phyloP scores from a whole-genome alignment of 1,140 invertebrate species.

The Trichogramma pretiosum region DNA sequence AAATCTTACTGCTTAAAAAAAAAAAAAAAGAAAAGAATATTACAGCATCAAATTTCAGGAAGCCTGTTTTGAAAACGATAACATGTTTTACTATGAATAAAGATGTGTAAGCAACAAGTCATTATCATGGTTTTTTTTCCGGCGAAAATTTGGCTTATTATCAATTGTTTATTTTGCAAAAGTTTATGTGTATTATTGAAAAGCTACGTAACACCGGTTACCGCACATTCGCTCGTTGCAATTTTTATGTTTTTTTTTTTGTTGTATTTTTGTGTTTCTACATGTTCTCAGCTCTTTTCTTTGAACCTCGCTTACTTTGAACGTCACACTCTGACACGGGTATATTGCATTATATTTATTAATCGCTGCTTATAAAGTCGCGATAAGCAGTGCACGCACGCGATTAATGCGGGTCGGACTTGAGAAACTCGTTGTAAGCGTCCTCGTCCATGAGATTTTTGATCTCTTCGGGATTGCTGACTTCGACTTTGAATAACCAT shows the following conservation, averaged over 20 bases:
- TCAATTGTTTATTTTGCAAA: conserved; percentile 13
- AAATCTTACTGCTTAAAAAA: too few relatives aligned
- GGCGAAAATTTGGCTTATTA: conserved; percentile 9
- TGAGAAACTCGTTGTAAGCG: conserved; percentile 75
- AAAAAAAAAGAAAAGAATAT: not conserved
- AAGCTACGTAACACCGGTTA: too few relatives aligned
- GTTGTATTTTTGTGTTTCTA: conserved; percentile 11
- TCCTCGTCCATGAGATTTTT: conserved; percentile 78
- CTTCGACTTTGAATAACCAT: conserved; percentile 88
- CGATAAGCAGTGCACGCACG: too few relatives aligned
- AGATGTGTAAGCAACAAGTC: not conserved
- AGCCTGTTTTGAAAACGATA: conserved; percentile 13
- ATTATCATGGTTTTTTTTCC: conserved; percentile 1
- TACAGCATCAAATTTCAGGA: conserved; percentile 3
- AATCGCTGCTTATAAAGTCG: not conserved
- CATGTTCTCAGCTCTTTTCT: conserved; percentile 13
- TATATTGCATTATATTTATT: not conserved
- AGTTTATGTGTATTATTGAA: not conserved
- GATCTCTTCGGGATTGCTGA: conserved; percentile 67
- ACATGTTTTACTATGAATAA: conserved; percentile 13
- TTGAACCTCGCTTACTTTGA: conserved; percentile 3
- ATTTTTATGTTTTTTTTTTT: too few relatives aligned
- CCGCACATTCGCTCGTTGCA: too few relatives aligned
- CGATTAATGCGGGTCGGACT: conserved; percentile 50
- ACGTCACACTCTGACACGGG: too few relatives aligned